Evolutionary conservation across 2,888 invertebrate species (phyloP).

Genomic region (Lypha dubia): DNA sequence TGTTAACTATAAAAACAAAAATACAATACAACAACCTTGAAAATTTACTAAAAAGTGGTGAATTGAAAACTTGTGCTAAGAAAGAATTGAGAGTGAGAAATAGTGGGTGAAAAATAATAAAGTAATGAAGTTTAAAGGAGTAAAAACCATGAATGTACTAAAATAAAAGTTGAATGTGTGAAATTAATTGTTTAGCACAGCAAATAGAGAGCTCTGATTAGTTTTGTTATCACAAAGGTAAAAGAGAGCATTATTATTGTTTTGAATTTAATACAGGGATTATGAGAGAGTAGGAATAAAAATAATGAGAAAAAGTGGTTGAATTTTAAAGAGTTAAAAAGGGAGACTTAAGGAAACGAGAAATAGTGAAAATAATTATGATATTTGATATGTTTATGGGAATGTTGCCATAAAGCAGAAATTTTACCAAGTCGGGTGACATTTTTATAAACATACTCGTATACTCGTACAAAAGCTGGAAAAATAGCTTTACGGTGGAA

Average conservation of each 20-base stretch:
- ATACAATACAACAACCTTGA: constrained; percentile 66
- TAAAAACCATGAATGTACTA: neutral
- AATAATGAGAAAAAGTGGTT: neutral
- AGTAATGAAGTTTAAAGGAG: neutral
- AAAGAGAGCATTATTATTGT: neutral
- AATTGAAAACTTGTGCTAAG: neutral
- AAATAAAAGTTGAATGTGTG: neutral
- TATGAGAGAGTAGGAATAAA: neutral
- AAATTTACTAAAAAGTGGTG: constrained; percentile 61
- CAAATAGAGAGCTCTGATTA: constrained; percentile 5
- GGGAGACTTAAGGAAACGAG: neutral
- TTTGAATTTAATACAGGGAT: neutral
- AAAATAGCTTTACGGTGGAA: no score
- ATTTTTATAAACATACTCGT: no score
- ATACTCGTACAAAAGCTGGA: no score
- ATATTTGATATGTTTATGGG: no score
- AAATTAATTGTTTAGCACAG: constrained; percentile 42
- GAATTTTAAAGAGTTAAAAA: neutral
- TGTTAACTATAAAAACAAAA: constrained; percentile 59
- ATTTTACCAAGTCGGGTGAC: no score
- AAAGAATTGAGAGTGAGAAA: constrained; percentile 9
- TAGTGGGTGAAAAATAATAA: neutral
- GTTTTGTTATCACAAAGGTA: neutral
- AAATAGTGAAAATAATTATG: neutral
- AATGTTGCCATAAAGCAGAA: no score